Evolutionary conservation across 1,140 invertebrate species (phyloP).

Genomic region (Megalonaias nervosa): DNA sequence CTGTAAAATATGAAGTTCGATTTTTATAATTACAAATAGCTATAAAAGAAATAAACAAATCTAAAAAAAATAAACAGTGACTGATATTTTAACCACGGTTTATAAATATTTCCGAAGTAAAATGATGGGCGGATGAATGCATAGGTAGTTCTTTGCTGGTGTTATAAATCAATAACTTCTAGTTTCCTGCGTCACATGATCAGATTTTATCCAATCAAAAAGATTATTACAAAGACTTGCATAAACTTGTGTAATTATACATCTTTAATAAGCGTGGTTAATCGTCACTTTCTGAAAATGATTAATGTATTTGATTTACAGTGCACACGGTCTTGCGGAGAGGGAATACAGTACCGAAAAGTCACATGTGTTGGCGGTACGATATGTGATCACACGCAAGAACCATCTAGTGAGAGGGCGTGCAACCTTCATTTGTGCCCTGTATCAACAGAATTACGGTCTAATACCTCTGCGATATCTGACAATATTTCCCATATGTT

Average conservation of each 20-base stretch:
- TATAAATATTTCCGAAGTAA: no score
- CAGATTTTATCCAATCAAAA: no score
- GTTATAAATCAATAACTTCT: neutral
- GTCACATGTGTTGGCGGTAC: conserved; percentile 49
- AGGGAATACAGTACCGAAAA: conserved; percentile 60
- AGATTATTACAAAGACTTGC: no score
- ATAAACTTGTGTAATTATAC: neutral
- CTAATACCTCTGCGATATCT: conserved; percentile 23
- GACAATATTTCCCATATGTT: no score
- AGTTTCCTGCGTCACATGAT: no score
- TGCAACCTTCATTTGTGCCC: conserved; percentile 41
- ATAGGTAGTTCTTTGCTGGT: neutral
- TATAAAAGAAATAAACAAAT: neutral
- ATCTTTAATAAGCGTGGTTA: neutral
- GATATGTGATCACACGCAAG: conserved; percentile 42
- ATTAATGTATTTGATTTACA: conserved; percentile 38
- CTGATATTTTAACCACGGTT: neutral
- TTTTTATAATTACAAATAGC: conserved; percentile 9
- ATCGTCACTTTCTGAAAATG: neutral
- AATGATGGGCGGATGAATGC: neutral
- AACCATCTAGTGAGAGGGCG: conserved; percentile 42
- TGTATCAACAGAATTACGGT: conserved; percentile 12
- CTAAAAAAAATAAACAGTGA: neutral
- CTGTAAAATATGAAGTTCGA: no score
- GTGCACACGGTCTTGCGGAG: conserved; percentile 63